A percentile compares a stretch with the other conserved stretches of the same genome.
These are phyloP conservation scores for Cryptocephalus primarius DNA, from an alignment of 2,888 invertebrate genomes.

Conservation along the genomic window DNA sequence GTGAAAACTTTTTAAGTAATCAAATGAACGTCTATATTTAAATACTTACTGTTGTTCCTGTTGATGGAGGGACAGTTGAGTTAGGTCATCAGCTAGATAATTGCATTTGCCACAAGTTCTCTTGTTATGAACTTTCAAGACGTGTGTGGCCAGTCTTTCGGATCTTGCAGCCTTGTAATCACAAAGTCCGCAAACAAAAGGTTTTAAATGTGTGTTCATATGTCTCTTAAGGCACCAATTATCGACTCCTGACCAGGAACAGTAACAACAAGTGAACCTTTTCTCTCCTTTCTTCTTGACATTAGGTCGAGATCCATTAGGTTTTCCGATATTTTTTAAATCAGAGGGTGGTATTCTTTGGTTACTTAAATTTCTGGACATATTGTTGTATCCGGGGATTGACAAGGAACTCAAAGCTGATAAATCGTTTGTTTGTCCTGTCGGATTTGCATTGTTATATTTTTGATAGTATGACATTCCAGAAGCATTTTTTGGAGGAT, in stretches of 20 bases:
- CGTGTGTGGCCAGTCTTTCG: constrained; percentile 81
- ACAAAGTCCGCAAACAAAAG: constrained; percentile 81
- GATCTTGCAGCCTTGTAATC: constrained; percentile 90
- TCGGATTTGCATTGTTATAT: constrained; percentile 28
- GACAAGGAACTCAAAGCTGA: constrained; percentile 24
- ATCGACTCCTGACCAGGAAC: constrained; percentile 86
- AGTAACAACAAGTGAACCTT: constrained; percentile 68
- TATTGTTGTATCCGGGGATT: constrained; percentile 30
- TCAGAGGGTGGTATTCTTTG: constrained; percentile 21
- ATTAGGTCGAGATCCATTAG: constrained; percentile 21
- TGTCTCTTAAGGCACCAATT: constrained; percentile 91
- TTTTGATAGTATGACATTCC: constrained; percentile 40
- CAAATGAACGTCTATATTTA: too few species aligned
- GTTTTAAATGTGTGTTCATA: constrained; percentile 85
- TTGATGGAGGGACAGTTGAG: constrained; percentile 68
- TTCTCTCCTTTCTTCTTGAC: constrained; percentile 37
- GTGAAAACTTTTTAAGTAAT: too few species aligned
- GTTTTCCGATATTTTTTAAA: constrained; percentile 18
- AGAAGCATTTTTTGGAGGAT: constrained; percentile 48
- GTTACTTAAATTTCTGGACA: constrained; percentile 21
- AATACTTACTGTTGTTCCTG: constrained; percentile 61
- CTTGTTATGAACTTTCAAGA: constrained; percentile 85
- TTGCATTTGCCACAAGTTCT: constrained; percentile 82
- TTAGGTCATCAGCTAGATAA: constrained; percentile 75
- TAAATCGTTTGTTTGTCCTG: constrained; percentile 24